These are phyloP conservation scores for Falco concolor DNA, from an alignment of 2,797 vertebrate species.

Conservation along the genomic window DNA sequence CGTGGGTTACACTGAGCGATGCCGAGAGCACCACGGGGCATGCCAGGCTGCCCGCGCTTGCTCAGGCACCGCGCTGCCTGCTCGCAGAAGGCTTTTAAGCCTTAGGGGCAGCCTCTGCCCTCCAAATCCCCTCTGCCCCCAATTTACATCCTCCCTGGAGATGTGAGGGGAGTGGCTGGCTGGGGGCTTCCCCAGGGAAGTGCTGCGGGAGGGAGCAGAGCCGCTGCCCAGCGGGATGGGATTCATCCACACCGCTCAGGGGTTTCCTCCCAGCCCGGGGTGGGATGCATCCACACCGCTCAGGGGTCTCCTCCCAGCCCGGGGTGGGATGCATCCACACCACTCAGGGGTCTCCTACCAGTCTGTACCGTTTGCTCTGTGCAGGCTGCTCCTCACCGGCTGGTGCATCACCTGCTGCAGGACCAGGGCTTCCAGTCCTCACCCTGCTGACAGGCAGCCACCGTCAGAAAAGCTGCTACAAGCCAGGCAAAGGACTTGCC, in stretches of 20 bases:
- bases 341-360: background rate
- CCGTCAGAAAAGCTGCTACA: background rate
- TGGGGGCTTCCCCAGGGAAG: background rate
- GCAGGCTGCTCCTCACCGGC: background rate
- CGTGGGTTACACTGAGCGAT: background rate
- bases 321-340: too few species aligned
- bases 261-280: background rate
- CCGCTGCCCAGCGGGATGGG: background rate
- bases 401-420: background rate
- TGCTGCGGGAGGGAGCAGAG: accelerated
- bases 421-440: background rate
- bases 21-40: background rate
- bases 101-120: background rate
- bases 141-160: background rate
- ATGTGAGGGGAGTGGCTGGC: background rate
- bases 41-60: background rate
- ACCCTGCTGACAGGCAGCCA: background rate
- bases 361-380: accelerated
- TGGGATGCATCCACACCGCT: background rate
- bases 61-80: background rate
- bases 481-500: background rate
- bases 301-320: background rate
- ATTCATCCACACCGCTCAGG: accelerated
- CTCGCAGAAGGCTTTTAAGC: background rate
- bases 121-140: background rate